A percentile compares a stretch with the other conserved stretches of the same genome.
phyloP scores from a whole-genome alignment of 2,888 invertebrate species.

The Dioctria linearis region DNA sequence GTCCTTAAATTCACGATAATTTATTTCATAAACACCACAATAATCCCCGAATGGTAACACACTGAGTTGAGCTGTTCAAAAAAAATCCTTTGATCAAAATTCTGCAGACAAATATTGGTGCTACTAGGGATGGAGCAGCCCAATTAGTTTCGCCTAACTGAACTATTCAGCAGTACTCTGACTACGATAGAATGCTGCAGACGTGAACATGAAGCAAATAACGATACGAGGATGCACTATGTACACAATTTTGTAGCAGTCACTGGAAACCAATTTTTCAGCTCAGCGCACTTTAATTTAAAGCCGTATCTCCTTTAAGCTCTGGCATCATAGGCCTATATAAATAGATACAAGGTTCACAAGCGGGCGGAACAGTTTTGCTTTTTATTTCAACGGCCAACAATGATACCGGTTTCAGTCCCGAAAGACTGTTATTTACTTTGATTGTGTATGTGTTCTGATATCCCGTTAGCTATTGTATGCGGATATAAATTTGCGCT shows the following conservation, averaged over 20 bases:
- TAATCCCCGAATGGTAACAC: constrained; percentile 10
- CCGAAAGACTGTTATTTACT: constrained; percentile 18
- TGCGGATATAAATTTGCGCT: constrained; percentile 12
- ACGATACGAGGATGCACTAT: constrained; percentile 56
- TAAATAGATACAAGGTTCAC: constrained; percentile 58
- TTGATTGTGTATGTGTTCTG: constrained; percentile 25
- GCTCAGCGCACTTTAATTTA: constrained; percentile 71
- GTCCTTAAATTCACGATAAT: constrained; percentile 26
- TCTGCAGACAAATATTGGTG: constrained; percentile 54
- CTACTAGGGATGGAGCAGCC: constrained; percentile 47
- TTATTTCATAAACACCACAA: constrained; percentile 46
- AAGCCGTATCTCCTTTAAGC: constrained; percentile 59
- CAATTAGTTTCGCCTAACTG: constrained; percentile 59
- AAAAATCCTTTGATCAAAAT: constrained; percentile 41
- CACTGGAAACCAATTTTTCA: constrained; percentile 70
- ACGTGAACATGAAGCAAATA: constrained; percentile 45
- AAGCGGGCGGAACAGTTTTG: constrained; percentile 56
- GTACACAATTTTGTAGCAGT: constrained; percentile 53
- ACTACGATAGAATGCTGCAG: constrained; percentile 49
- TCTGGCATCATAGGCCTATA: constrained; percentile 49
- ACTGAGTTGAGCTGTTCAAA: constrained; percentile 16
- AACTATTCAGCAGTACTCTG: constrained; percentile 55
- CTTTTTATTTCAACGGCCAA: constrained; percentile 54
- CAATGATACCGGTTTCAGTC: constrained; percentile 38
- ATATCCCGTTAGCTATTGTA: constrained; percentile 37